Base-by-base conservation (phyloP, 2,888 invertebrate species). In the Caenorhabditis angaria region DNA sequence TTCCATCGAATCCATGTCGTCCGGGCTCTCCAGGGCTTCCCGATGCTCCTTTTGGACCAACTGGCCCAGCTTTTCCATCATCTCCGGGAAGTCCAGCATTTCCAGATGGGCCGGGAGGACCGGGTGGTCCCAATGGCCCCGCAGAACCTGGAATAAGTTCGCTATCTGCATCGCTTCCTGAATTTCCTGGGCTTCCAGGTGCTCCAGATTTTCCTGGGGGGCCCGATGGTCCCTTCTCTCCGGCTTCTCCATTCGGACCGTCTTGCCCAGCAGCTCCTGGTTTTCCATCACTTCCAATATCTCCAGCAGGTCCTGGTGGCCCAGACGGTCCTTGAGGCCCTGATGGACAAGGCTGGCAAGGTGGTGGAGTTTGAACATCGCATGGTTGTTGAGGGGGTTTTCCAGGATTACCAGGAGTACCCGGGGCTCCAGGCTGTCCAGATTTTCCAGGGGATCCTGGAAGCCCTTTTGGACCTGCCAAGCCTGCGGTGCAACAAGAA, bases 391-490 rank as follows among this genome's bases (percentile, higher is more conserved):
- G 24, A 18, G 74, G 70, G 8, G 70, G 73, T 35, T 72, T 73
- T 51, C 78, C 78, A 18, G 74, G 74, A 27, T 68, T 67, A 27
- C 78, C 78, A 0, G 71, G 73, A 12, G 70, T 20, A 18, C 78
- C 78, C 4, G 70, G 70, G 18, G 68, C 59, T 12, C 78, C 78
- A 10, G 76, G 73, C 27, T 66, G 64, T 5, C 72, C 72, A 3
- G 72, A 68, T 0, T 61, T 55, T 0, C 77, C 77, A 10, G 70
- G 75, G 1, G 69, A 68, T 1, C 77, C 77, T 12, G 41, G 53
- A 0, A 71, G 69, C 0, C 77, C 72, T 0, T 64, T 61, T 3
- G 65, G 32, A 0, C 72, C 72, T 2, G 67, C 58, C 2, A 56
- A 48, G 14, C 72, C n/a, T n/a, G n/a, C n/a, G n/a, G n/a, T n/a